Evolutionary conservation across 2,888 invertebrate genomes (phyloP).

Genomic region (Branchipolynoe longqiensis): DNA sequence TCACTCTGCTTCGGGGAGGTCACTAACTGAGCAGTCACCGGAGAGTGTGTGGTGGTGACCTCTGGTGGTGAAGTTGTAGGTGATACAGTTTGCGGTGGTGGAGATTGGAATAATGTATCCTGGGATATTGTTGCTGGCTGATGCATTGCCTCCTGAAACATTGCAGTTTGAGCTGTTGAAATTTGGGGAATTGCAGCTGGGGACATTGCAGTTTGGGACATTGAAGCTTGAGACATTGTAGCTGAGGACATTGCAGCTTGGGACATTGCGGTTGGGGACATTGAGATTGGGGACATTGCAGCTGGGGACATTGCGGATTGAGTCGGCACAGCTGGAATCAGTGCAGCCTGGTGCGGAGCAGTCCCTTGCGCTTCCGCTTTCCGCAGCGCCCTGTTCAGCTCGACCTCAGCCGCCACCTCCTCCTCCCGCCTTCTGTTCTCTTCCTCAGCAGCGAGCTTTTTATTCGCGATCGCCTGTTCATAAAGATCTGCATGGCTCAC

Average conservation of each 20-base stretch:
- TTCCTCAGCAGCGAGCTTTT: constrained; percentile 15
- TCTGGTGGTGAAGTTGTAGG: neutral
- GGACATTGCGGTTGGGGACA: neutral
- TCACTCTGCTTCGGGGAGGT: neutral
- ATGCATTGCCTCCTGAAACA: too few species aligned
- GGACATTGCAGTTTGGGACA: neutral
- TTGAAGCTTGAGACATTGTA: neutral
- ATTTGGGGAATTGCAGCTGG: neutral
- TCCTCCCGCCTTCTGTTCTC: constrained; percentile 11
- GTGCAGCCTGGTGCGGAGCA: neutral
- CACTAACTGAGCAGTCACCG: neutral
- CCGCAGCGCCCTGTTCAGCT: neutral
- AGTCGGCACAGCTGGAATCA: too few species aligned
- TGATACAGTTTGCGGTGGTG: neutral
- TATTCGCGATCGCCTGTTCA: constrained; percentile 26
- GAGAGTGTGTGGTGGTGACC: neutral
- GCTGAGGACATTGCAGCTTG: neutral
- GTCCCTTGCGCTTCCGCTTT: neutral
- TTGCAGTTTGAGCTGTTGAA: neutral
- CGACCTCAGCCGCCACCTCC: constrained; percentile 3
- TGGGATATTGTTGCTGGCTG: neutral
- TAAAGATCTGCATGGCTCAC: constrained; percentile 40
- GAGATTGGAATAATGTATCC: neutral
- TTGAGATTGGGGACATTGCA: neutral
- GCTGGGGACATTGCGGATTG: neutral